Evolutionary conservation across 2,797 vertebrate species (phyloP).

Genomic region (Sebastes kiyomatsui): DNA sequence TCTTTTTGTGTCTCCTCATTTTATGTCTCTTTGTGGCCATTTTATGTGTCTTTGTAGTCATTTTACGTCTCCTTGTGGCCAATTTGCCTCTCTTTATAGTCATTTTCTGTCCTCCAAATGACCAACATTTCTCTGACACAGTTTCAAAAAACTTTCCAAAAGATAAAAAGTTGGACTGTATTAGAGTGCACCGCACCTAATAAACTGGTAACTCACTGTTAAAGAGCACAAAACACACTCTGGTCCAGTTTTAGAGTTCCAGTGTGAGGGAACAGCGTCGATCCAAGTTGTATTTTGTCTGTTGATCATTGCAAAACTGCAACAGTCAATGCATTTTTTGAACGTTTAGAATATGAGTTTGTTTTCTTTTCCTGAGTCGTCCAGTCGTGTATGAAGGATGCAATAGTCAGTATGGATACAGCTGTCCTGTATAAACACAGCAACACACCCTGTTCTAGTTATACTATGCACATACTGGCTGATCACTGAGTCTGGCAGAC

Average conservation of each 20-base stretch:
- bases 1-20: background rate
- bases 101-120: background rate
- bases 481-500: conserved; percentile 33
- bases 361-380: background rate
- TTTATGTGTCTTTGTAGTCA: no score
- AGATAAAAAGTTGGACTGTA: background rate
- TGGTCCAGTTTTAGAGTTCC: background rate
- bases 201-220: background rate
- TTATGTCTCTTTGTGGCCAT: no score
- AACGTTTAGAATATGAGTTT: background rate
- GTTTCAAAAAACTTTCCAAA: background rate
- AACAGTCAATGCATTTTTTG: background rate
- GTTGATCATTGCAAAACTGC: background rate
- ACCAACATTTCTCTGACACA: background rate
- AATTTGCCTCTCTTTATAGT: background rate
- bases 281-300: background rate
- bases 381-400: background rate
- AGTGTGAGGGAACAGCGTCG: background rate
- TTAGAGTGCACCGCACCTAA: background rate
- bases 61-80: background rate
- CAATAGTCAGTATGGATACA: background rate
- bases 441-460: conserved; percentile 38
- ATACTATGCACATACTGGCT: background rate
- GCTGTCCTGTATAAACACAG: conserved; percentile 40
- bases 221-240: background rate